These are phyloP conservation scores for Chaetodon trifasciatus DNA, from an alignment of 2,797 vertebrate genomes.

Conservation along the genomic window DNA sequence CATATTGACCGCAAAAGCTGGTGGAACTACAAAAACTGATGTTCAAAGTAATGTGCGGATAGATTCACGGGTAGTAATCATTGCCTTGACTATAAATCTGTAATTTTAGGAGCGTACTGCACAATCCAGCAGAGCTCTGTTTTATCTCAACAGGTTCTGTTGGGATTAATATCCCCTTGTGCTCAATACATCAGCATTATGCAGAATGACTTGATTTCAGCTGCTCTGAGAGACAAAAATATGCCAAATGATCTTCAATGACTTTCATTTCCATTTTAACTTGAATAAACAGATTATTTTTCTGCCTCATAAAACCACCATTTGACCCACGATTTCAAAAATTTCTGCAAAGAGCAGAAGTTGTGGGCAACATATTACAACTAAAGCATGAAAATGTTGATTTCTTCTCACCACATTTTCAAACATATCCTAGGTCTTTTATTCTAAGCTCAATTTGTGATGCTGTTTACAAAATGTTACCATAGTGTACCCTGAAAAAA, in stretches of 20 bases:
- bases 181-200: conserved; percentile 68
- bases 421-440: conserved; percentile 14
- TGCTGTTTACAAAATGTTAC: conserved; percentile 14
- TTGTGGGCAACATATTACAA: conserved; percentile 29
- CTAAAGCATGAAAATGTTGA: conserved; percentile 48
- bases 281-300: conserved; percentile 53
- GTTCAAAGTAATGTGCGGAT: conserved; percentile 42
- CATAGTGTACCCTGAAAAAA: neutral
- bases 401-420: conserved; percentile 23
- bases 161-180: conserved; percentile 71
- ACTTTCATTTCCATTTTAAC: conserved; percentile 6
- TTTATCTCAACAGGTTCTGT: conserved; percentile 72
- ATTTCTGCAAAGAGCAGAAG: conserved; percentile 33
- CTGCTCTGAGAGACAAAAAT: conserved; percentile 48
- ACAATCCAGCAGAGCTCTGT: conserved; percentile 50
- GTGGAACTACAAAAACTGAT: conserved; percentile 36
- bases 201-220: conserved; percentile 59
- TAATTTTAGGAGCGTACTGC: conserved; percentile 54
- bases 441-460: conserved; percentile 38
- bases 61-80: conserved; percentile 55
- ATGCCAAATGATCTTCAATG: conserved; percentile 32
- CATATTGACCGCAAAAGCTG: conserved; percentile 37
- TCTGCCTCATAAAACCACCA: conserved; percentile 54
- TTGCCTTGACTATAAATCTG: conserved; percentile 57
- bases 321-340: conserved; percentile 56